Percentiles rank a stretch among this genome's conserved stretches.
phyloP scores from a whole-genome alignment of 1,140 invertebrate species.

The Drosophila fuyamai region DNA sequence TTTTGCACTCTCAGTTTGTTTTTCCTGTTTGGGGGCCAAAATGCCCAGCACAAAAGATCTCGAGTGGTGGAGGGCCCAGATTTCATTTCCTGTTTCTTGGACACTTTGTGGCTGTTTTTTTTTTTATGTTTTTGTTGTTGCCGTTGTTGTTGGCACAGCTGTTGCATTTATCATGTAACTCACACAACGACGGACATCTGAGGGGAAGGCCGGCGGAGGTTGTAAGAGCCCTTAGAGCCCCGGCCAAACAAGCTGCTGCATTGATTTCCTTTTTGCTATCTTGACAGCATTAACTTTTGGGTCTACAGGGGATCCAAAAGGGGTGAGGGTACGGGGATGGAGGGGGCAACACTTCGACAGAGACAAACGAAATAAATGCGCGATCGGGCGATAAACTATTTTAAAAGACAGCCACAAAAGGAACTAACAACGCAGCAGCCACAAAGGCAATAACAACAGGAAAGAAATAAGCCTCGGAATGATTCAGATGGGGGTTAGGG shows the following conservation, averaged over 20 bases:
- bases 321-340: background rate
- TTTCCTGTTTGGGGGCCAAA: slow-evolving; percentile 18
- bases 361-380: slow-evolving; percentile 83
- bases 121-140: too few species aligned
- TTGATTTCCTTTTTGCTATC: slow-evolving; percentile 82
- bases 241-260: slow-evolving; percentile 54
- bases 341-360: slow-evolving; percentile 72
- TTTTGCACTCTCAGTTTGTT: slow-evolving; percentile 36
- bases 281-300: slow-evolving; percentile 78
- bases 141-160: slow-evolving; percentile 56
- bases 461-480: slow-evolving; percentile 30
- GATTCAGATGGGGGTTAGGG: background rate
- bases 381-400: slow-evolving; percentile 82
- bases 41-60: slow-evolving; percentile 40
- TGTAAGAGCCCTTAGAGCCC: slow-evolving; percentile 57
- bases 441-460: slow-evolving; percentile 25
- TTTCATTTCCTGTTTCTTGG: slow-evolving; percentile 71
- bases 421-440: slow-evolving; percentile 51
- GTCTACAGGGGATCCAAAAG: slow-evolving; percentile 20
- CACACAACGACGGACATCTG: slow-evolving; percentile 43
- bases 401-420: slow-evolving; percentile 79
- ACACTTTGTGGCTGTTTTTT: slow-evolving; percentile 23
- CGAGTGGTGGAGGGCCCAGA: slow-evolving; percentile 20
- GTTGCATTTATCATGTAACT: slow-evolving; percentile 79
- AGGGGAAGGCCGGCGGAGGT: background rate